A percentile compares a stretch with the other conserved stretches of the same genome.
phyloP scores from a whole-genome alignment of 2,888 invertebrate genomes.

The Meteorus colon region DNA sequence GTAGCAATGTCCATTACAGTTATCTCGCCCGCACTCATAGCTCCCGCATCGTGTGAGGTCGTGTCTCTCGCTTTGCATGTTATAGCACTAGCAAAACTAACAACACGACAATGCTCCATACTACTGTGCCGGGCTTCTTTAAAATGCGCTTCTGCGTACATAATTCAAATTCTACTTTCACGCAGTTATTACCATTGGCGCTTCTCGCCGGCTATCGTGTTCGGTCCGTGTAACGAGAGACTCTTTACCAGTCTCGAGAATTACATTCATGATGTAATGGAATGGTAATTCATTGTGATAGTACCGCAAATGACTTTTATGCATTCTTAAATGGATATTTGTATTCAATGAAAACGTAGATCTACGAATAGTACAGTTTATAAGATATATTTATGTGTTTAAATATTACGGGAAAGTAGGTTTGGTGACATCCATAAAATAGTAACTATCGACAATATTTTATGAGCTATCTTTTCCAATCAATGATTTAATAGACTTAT shows the following conservation, averaged over 20 bases:
- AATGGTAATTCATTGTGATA: background rate
- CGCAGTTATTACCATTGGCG: background rate
- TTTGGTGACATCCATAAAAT: too few species aligned
- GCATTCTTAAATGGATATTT: background rate
- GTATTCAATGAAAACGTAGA: background rate
- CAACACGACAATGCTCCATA: constrained; percentile 22
- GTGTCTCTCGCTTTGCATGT: constrained; percentile 17
- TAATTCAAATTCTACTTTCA: constrained; percentile 34
- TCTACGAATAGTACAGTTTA: too few species aligned
- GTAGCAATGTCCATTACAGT: constrained; percentile 35
- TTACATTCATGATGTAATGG: background rate
- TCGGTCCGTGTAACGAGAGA: constrained; percentile 9
- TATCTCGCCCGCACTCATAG: constrained; percentile 24
- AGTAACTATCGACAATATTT: too few species aligned
- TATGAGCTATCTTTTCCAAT: too few species aligned
- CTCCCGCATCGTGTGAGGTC: constrained; percentile 16
- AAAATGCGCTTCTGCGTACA: constrained; percentile 30
- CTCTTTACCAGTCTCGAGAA: constrained; percentile 9
- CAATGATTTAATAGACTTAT: too few species aligned
- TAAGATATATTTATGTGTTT: too few species aligned
- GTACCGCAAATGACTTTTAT: background rate
- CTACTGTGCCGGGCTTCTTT: constrained; percentile 24
- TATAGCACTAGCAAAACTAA: constrained; percentile 11
- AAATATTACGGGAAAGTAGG: too few species aligned
- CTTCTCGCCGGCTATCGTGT: background rate